Evolutionary conservation across 2,113 vertebrate genomes (phyloP).

Genomic region (Sardina pilchardus): DNA sequence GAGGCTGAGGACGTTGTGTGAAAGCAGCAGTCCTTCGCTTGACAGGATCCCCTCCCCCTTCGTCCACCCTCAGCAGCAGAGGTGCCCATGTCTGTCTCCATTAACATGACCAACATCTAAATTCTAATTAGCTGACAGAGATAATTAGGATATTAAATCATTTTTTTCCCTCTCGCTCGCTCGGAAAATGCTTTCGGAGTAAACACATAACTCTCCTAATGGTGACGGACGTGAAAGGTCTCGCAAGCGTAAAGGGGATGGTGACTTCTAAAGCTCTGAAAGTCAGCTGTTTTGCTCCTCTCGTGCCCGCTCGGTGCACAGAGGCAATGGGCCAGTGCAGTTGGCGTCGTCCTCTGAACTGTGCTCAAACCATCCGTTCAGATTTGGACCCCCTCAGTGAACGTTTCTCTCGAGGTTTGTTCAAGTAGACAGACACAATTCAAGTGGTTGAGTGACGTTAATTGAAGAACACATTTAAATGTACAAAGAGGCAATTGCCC

Average conservation of each 20-base stretch:
- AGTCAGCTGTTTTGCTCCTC: constrained; percentile 20
- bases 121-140: constrained; percentile 51
- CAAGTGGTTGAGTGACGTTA: neutral
- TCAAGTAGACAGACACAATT: neutral
- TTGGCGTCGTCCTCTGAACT: neutral
- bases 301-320: neutral
- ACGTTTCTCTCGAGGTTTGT: neutral
- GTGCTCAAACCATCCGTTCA: neutral
- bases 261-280: constrained; percentile 44
- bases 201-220: constrained; percentile 48
- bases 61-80: constrained; percentile 25
- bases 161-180: constrained; percentile 35
- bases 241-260: constrained; percentile 23
- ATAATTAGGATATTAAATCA: constrained; percentile 57
- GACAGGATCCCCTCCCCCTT: constrained; percentile 26
- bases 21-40: constrained; percentile 39
- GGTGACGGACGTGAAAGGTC: constrained; percentile 42
- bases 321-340: neutral
- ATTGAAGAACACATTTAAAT: neutral
- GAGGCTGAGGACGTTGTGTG: constrained; percentile 40
- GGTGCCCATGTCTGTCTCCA: constrained; percentile 45
- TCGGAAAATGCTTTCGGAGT: constrained; percentile 45
- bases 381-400: neutral
- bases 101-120: constrained; percentile 45
- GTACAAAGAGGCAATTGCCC: neutral